Evolutionary conservation across 2,113 vertebrate genomes (phyloP), one percentile per base, ranked within the genome.

Genomic region (Mohoua ochrocephala): DNA sequence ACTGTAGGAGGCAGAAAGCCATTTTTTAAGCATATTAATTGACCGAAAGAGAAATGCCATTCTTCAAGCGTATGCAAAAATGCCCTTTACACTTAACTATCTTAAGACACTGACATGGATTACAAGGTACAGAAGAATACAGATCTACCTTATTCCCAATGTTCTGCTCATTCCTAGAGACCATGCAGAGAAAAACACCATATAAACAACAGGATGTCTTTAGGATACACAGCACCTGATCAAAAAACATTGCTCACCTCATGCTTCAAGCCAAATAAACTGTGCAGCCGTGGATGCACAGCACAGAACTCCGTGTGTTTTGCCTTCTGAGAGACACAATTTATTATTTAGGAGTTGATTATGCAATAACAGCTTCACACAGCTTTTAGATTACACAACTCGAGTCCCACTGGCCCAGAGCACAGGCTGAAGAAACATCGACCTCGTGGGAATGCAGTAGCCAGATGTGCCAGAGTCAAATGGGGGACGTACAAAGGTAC

Each of bases 401-500:
- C 0, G 0, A 63, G 28, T 35, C 64, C 57, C 77, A 16, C n/a
- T 8, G 15, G 64, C 5, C 19, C 47, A 81, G 45, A 28, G 21
- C 45, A 53, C 9, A 45, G 81, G 60, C 74, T 64, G 80, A 59
- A 35, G 44, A 39, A 80, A 84, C 20, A 57, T 54, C 42, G 10
- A 0, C 47, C 61, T 63, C 3, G 1, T 9, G 60, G 50, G 56
- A 63, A 50, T 12, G 71, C 42, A 70, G 28, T 0, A 31, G n/a
- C 13, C 60, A 87, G 65, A 63, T 27, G 17, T 21, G 56, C 50
- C 52, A 4, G 1, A 60, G 18, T 27, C 69, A 53, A 39, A 35
- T 0, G 1, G 47, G 28, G 3, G 2, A 69, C 16, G 2, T 21
- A 35, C 26, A 80, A 20, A 65, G 26, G 27, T 12, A 44, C 19